A percentile compares a stretch with the other conserved stretches of the same genome.
Conservation (phyloP, 2,888 invertebrate species). For the Rhyacophila evoluta region DNA sequence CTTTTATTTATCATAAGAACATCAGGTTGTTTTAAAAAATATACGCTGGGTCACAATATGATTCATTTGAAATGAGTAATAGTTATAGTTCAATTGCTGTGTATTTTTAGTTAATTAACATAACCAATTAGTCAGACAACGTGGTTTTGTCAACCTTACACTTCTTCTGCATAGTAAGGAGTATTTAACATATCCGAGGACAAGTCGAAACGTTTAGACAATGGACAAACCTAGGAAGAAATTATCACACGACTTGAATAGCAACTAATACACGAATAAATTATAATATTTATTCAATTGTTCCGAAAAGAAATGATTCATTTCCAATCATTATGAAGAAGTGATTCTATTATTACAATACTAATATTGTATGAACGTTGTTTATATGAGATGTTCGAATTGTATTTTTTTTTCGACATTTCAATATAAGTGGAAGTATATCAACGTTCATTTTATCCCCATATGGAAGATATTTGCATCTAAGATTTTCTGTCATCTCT, state of each 20-base stretch:
- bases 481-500: too few relatives aligned
- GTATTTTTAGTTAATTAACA: background rate
- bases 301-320: background rate
- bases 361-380: too few relatives aligned
- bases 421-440: too few relatives aligned
- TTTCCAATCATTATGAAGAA: background rate
- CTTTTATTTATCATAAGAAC: too few relatives aligned
- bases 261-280: background rate
- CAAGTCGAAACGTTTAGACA: background rate
- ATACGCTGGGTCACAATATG: too few relatives aligned
- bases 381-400: too few relatives aligned
- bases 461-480: too few relatives aligned
- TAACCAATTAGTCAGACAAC: conserved; percentile 5
- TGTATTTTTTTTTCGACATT: too few relatives aligned
- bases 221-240: conserved; percentile 2
- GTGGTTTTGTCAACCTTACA: background rate
- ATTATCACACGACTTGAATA: background rate
- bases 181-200: background rate
- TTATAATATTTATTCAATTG: background rate
- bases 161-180: conserved; percentile 5
- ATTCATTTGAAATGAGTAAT: background rate
- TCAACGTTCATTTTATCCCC: too few relatives aligned
- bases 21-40: too few relatives aligned
- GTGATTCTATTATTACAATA: background rate
- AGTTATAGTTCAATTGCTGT: background rate